phyloP scores from a whole-genome alignment of 2,113 vertebrate species.

The Desmodus rotundus region DNA sequence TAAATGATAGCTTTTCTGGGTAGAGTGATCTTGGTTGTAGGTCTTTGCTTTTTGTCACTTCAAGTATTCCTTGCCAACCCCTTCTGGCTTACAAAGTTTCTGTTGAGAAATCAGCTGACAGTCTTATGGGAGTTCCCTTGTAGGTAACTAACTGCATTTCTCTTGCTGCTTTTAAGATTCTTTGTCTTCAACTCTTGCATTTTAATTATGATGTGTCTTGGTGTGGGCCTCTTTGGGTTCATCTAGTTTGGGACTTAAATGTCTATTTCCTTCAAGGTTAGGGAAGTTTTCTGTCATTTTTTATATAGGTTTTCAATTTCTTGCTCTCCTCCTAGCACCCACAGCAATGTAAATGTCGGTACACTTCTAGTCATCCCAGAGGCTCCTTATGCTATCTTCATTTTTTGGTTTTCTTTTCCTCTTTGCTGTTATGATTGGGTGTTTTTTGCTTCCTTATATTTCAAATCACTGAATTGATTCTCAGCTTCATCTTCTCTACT shows the following conservation, averaged over 20 bases:
- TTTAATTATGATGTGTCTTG: neutral
- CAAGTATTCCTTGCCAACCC: neutral
- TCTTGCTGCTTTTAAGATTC: neutral
- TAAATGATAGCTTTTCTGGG: neutral
- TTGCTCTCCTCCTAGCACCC: neutral
- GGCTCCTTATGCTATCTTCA: neutral
- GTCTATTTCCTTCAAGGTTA: neutral
- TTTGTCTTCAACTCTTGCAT: neutral
- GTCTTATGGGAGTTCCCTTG: neutral
- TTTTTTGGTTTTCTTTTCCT: neutral
- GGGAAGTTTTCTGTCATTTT: neutral
- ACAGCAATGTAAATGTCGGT: neutral
- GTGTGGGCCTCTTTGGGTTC: neutral
- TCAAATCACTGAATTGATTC: neutral
- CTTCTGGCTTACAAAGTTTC: neutral
- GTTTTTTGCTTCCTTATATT: neutral
- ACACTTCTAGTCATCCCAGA: neutral
- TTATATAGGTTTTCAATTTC: neutral
- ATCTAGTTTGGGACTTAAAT: neutral
- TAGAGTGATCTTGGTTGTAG: neutral
- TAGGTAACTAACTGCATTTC: neutral
- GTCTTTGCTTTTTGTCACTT: neutral
- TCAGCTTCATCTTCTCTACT: neutral
- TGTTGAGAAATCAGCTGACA: neutral
- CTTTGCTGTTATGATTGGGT: neutral